These are phyloP conservation scores for Drosophila hydei DNA, from an alignment of 1,140 invertebrate species.

Conservation along the genomic window DNA sequence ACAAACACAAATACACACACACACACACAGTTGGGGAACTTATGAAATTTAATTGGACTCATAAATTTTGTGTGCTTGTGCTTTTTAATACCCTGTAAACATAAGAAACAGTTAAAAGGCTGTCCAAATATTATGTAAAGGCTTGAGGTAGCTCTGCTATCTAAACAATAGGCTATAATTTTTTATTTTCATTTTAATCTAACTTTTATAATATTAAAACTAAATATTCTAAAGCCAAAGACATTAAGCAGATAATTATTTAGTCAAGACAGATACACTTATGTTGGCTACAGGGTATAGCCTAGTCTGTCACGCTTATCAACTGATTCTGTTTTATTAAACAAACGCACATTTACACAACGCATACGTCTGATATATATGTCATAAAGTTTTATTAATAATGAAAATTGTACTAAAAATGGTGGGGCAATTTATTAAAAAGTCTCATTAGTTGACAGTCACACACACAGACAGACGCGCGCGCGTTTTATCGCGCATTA, in stretches of 20 bases:
- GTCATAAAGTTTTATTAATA: conserved; percentile 82
- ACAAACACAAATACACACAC: conserved; percentile 23
- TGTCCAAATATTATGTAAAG: neutral
- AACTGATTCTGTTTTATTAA: conserved; percentile 52
- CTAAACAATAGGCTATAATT: too few species aligned
- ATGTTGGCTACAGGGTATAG: conserved; percentile 11
- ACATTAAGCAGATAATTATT: too few species aligned
- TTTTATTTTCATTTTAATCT: too few species aligned
- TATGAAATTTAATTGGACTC: conserved; percentile 79
- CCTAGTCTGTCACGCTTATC: neutral
- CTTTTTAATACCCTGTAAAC: conserved; percentile 37
- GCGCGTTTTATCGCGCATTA: conserved; percentile 71
- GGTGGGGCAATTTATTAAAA: conserved; percentile 80
- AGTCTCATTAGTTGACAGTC: conserved; percentile 73
- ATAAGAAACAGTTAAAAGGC: conserved; percentile 14
- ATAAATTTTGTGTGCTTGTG: conserved; percentile 60
- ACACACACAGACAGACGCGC: conserved; percentile 23
- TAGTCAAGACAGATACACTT: too few species aligned
- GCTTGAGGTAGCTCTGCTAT: too few species aligned
- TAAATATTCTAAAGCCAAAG: too few species aligned
- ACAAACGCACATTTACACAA: conserved; percentile 49
- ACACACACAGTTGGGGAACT: conserved; percentile 40
- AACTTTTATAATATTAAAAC: too few species aligned
- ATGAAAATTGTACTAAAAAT: conserved; percentile 82
- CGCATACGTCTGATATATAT: conserved; percentile 62